Evolutionary conservation across 2,888 invertebrate species (phyloP).

Genomic region (Mimachlamys varia): DNA sequence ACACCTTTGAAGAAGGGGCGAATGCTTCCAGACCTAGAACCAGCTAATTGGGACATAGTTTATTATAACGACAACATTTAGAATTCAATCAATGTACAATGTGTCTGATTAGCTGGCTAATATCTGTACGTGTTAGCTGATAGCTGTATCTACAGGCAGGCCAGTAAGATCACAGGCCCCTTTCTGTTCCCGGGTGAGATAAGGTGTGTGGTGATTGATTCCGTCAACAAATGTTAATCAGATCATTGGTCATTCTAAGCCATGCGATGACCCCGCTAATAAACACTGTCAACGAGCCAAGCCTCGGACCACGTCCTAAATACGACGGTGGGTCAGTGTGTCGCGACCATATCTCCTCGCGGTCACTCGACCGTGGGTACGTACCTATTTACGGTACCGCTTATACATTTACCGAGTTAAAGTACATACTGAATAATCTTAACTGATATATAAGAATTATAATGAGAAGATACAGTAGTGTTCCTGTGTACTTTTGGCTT

Average conservation of each 20-base stretch:
- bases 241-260: not conserved
- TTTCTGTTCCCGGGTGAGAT: not conserved
- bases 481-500: not conserved
- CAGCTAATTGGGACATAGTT: not conserved
- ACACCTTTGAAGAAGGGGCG: constrained; percentile 5
- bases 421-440: not conserved
- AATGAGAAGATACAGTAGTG: not conserved
- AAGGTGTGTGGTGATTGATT: not conserved
- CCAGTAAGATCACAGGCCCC: not conserved
- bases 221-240: not conserved
- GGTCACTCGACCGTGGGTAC: not conserved
- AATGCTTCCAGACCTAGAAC: constrained; percentile 19
- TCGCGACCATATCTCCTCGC: too few relatives aligned
- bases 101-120: not conserved
- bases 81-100: not conserved
- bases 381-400: not conserved
- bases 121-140: not conserved
- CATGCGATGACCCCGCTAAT: not conserved
- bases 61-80: not conserved
- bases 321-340: not conserved
- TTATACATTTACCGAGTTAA: not conserved
- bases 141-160: not conserved
- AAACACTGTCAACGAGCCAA: not conserved
- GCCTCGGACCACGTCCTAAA: not conserved
- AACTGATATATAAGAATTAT: not conserved